These are phyloP conservation scores for Notothenia coriiceps DNA, from an alignment of 2,113 vertebrate species.

Conservation along the genomic window DNA sequence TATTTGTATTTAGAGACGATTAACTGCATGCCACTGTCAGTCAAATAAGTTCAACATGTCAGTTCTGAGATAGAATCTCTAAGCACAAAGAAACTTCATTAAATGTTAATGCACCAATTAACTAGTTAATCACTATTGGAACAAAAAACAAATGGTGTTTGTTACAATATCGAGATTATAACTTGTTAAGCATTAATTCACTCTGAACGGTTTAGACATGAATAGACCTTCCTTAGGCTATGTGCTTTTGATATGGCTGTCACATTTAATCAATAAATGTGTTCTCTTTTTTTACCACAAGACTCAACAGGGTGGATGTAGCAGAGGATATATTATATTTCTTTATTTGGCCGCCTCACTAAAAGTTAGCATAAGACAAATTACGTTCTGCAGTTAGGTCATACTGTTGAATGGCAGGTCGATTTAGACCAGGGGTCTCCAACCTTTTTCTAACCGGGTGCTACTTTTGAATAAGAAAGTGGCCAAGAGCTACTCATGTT, in stretches of 20 bases:
- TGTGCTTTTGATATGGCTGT: no score
- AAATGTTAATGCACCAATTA: background rate
- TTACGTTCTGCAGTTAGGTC: background rate
- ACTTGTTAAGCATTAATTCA: no score
- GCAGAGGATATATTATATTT: background rate
- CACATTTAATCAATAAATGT: background rate
- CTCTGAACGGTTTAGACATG: no score
- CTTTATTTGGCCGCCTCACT: background rate
- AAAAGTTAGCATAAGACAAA: background rate
- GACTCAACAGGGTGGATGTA: background rate
- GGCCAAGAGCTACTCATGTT: no score
- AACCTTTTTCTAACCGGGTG: no score
- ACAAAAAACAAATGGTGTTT: background rate
- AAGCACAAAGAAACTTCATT: constrained; percentile 3
- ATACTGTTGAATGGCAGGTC: no score
- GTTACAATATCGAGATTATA: background rate
- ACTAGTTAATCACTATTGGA: background rate
- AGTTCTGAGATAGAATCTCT: background rate
- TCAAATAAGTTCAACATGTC: constrained; percentile 7
- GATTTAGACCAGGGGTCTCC: no score
- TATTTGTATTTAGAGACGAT: background rate
- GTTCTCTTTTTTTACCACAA: background rate
- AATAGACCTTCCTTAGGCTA: background rate
- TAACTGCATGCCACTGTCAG: background rate
- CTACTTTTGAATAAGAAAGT: no score